Base-by-base conservation (phyloP, 2,113 vertebrate genomes). In the Talpa occidentalis region DNA sequence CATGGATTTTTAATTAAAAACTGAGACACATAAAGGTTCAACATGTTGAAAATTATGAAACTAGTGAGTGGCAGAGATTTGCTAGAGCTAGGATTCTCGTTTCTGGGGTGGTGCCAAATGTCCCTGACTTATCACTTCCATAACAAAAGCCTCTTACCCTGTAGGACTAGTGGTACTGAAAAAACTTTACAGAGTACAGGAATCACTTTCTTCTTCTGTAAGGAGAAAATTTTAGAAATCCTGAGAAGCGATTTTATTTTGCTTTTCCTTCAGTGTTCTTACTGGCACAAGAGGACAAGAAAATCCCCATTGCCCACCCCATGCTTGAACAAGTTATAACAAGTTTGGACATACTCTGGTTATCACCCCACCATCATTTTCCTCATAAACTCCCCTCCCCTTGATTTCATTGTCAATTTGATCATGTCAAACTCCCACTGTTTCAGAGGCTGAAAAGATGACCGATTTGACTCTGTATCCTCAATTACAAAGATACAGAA, bases 1-100 rank as follows among this genome's bases (percentile, higher is more conserved):
- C 73, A 77, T 56, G n/a, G 37, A 56, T 5, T 70, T 92, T 42
- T 70, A 74, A 87, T 67, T 54, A 92, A 40, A 16, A 94, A 86
- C n/a, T 76, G 88, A 59, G 21, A 62, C 28, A 73, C 2, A 94
- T n/a, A 73, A 84, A 77, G 24, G 26, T 16, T 49, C 70, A 49
- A 73, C 17, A 42, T 93, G 35, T 1, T 35, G 49, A 67, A 72
- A 37, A 81, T 30, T 79, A 70, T 40, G 72, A 70, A 91, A 52
- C 26, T 26, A 40, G 12, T 42, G 2, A 86, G 37, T 44, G 73
- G 66, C 11, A 79, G 44, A 78, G 47, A 62, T 32, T 26, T 72
- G n/a, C n/a, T 37, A 62, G 37, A 78, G 67, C 44, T 49, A 83
- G 44, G 37, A 47, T 54, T 81, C 62, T 40, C 15, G 5, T 66